A percentile compares a stretch with the other conserved stretches of the same genome.
These are phyloP conservation scores for Athrips mouffetella DNA, from an alignment of 2,888 invertebrate genomes.

Conservation along the genomic window DNA sequence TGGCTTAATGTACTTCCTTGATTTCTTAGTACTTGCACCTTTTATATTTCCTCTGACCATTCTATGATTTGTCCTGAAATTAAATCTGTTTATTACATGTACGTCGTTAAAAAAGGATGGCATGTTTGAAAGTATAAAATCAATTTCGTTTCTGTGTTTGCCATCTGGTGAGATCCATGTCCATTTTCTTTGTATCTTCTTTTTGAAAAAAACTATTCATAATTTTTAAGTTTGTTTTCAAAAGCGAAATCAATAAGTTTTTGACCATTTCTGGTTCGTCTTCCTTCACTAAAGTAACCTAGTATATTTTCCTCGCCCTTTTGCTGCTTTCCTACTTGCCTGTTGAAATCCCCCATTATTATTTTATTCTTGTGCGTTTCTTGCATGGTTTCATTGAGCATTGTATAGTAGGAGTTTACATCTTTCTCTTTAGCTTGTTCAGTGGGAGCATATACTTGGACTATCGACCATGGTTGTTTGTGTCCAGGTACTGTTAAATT, in stretches of 20 bases:
- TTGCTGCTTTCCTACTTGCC: not conserved
- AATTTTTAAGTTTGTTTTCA: not conserved
- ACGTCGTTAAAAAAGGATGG: not conserved
- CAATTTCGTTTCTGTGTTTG: constrained; percentile 1
- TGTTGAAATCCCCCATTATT: not conserved
- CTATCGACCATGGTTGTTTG: not conserved
- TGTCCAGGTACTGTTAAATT: not conserved
- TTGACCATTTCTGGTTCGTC: not conserved
- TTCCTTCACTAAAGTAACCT: not conserved
- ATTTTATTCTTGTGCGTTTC: not conserved
- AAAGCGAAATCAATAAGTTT: not conserved
- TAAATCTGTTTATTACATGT: not conserved
- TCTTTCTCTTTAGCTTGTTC: not conserved
- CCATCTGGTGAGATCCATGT: constrained; percentile 12
- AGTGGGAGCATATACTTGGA: not conserved
- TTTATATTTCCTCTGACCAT: not conserved
- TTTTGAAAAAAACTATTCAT: not conserved
- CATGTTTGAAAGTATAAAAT: not conserved
- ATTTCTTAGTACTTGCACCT: not conserved
- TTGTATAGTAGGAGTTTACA: not conserved
- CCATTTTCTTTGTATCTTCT: not conserved
- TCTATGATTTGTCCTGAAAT: not conserved
- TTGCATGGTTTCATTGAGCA: not conserved
- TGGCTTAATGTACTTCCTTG: not conserved
- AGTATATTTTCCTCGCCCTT: not conserved